Percentiles rank a stretch among this genome's conserved stretches.
These are phyloP conservation scores for Diglossa cyanea DNA, from an alignment of 2,797 vertebrate genomes.

Conservation along the genomic window DNA sequence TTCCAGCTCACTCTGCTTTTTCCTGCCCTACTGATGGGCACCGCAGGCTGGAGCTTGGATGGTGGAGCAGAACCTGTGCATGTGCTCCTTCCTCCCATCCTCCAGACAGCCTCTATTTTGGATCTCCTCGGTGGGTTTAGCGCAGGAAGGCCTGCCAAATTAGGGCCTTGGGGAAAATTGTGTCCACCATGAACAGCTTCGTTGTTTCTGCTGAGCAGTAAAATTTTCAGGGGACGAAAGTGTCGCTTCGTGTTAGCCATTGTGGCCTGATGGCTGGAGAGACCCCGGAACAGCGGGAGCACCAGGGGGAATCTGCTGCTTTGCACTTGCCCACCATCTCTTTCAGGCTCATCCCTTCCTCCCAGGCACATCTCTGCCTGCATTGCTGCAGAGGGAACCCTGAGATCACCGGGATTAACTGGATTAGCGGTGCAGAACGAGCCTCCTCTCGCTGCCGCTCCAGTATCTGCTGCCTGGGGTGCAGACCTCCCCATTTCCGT, in stretches of 20 bases:
- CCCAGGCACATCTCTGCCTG: background rate
- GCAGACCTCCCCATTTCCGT: constrained; percentile 13
- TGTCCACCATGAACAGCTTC: background rate
- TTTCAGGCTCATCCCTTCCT: background rate
- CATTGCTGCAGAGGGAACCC: background rate
- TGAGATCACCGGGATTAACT: constrained; percentile 1
- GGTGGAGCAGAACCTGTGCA: background rate
- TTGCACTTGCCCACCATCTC: background rate
- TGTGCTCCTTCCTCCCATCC: background rate
- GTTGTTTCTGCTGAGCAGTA: background rate
- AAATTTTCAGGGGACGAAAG: background rate
- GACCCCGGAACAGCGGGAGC: background rate
- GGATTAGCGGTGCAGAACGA: background rate
- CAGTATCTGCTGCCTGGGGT: constrained; percentile 9
- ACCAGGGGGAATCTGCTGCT: background rate
- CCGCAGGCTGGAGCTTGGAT: background rate
- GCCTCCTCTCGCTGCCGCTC: background rate
- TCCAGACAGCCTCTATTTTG: background rate
- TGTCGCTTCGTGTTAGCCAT: background rate
- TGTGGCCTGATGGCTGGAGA: background rate
- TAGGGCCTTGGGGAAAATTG: background rate
- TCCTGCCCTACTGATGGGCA: background rate
- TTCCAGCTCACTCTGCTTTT: background rate
- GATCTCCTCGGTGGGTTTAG: background rate
- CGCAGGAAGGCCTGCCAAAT: background rate